Evolutionary conservation across 2,888 invertebrate genomes (phyloP).

Genomic region (Eupithecia exiguata): DNA sequence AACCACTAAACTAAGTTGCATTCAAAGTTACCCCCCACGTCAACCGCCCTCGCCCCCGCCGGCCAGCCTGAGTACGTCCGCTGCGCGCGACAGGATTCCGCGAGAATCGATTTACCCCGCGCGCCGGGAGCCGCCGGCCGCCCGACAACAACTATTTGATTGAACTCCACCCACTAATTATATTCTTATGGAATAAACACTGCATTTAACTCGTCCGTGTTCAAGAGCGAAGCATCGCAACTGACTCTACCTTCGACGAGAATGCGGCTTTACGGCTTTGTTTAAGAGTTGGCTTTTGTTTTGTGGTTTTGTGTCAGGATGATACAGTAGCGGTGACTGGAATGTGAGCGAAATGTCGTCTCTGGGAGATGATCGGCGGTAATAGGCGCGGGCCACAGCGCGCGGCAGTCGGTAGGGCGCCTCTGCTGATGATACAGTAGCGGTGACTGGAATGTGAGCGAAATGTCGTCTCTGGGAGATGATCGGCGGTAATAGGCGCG

Average conservation of each 20-base stretch:
- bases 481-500: slow-evolving; percentile 45
- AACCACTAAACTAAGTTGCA: too few relatives aligned
- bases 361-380: slow-evolving; percentile 44
- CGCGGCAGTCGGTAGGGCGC: slow-evolving; percentile 14
- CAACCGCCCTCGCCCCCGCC: neutral
- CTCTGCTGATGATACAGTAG: slow-evolving; percentile 43
- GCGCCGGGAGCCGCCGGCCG: slow-evolving; percentile 47
- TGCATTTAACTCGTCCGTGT: slow-evolving; percentile 66
- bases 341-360: slow-evolving; percentile 47
- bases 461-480: slow-evolving; percentile 45
- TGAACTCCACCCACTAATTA: slow-evolving; percentile 83
- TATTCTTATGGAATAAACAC: slow-evolving; percentile 82
- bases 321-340: slow-evolving; percentile 46
- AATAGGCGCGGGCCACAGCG: slow-evolving; percentile 38
- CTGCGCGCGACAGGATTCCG: slow-evolving; percentile 32
- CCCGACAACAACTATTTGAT: slow-evolving; percentile 71
- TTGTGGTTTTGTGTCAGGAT: slow-evolving; percentile 20
- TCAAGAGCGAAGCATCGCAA: slow-evolving; percentile 40
- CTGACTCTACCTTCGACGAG: neutral
- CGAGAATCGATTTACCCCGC: slow-evolving; percentile 60
- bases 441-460: slow-evolving; percentile 44
- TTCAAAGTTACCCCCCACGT: too few relatives aligned
- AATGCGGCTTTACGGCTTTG: neutral
- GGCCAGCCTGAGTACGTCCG: slow-evolving; percentile 18
- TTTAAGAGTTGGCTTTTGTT: slow-evolving; percentile 17